phyloP scores from a whole-genome alignment of 2,888 invertebrate genomes.

The Achlya flavicornis region DNA sequence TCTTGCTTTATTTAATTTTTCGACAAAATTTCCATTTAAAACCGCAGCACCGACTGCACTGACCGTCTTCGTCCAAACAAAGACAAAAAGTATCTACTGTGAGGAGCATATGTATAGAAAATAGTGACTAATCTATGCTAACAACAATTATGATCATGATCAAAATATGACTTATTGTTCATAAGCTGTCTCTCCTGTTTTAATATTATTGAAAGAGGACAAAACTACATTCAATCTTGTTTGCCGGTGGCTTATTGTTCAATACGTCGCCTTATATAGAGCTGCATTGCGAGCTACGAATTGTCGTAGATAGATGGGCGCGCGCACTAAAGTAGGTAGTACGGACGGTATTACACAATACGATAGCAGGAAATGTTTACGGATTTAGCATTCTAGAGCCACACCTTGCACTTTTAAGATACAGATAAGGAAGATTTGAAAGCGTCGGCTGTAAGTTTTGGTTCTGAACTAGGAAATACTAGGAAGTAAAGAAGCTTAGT shows the following conservation, averaged over 20 bases:
- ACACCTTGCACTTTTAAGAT: neutral
- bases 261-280: slow-evolving; percentile 46
- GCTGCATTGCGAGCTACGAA: slow-evolving; percentile 28
- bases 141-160: neutral
- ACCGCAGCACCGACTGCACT: neutral
- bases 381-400: neutral
- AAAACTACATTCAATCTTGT: slow-evolving; percentile 18
- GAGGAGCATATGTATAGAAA: neutral
- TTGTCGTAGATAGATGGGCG: slow-evolving; percentile 3
- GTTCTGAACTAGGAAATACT: no score
- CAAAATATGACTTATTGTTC: slow-evolving; percentile 15
- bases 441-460: no score
- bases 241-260: slow-evolving; percentile 34
- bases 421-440: neutral
- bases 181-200: slow-evolving; percentile 25
- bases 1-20: no score
- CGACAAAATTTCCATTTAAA: no score
- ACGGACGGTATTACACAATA: neutral
- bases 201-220: slow-evolving; percentile 26
- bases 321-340: neutral
- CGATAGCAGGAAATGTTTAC: slow-evolving; percentile 4
- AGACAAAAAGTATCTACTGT: slow-evolving; percentile 34
- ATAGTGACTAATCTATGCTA: slow-evolving; percentile 12
- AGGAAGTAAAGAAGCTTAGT: no score
- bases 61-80: slow-evolving; percentile 37